These are phyloP conservation scores for Pholis gunnellus DNA, from an alignment of 2,113 vertebrate genomes.

Conservation along the genomic window DNA sequence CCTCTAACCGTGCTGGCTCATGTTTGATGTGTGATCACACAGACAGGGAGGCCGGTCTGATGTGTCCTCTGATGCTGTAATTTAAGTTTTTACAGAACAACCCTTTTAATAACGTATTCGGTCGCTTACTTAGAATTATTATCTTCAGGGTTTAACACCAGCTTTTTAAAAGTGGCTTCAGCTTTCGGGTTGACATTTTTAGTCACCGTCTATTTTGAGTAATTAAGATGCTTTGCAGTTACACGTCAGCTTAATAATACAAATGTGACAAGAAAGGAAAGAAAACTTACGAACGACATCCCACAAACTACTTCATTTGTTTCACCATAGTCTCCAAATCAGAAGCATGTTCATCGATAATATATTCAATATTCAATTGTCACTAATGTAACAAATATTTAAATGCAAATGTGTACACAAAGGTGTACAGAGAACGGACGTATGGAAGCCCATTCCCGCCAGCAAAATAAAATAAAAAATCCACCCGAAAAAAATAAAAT, in stretches of 20 bases:
- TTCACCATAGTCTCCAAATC: too few species aligned
- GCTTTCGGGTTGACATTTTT: background rate
- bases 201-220: background rate
- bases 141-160: background rate
- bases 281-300: background rate
- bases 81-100: slow-evolving; percentile 6
- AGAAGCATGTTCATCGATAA: too few species aligned
- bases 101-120: slow-evolving; percentile 20
- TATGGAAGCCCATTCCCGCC: too few species aligned
- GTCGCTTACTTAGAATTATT: background rate
- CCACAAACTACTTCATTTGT: too few species aligned
- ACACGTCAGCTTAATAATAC: background rate
- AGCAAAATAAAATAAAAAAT: too few species aligned
- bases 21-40: slow-evolving; percentile 37
- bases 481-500: too few species aligned
- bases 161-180: too few species aligned
- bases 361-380: too few species aligned
- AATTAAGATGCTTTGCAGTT: background rate
- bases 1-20: background rate
- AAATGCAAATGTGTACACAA: background rate
- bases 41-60: slow-evolving; percentile 3
- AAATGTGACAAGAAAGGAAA: background rate
- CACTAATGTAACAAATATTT: too few species aligned
- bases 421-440: background rate
- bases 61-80: slow-evolving; percentile 36